These are phyloP conservation scores for Speoplatyrhinus poulsoni DNA, from an alignment of 2,113 vertebrate species.

Conservation along the genomic window DNA sequence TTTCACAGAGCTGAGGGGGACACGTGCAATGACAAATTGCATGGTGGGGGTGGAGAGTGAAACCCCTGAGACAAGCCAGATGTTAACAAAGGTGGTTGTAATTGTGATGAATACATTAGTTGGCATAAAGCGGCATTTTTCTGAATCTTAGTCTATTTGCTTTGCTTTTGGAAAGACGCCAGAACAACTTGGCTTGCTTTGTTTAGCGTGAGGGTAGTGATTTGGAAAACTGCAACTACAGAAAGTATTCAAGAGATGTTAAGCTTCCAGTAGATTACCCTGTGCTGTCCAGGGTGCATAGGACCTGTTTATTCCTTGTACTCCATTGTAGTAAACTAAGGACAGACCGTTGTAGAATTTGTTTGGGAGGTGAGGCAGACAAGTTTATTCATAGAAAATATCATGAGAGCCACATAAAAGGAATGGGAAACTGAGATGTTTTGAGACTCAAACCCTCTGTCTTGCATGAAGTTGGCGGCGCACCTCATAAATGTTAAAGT, in stretches of 20 bases:
- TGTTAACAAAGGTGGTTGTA: too few relatives aligned
- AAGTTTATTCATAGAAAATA: too few relatives aligned
- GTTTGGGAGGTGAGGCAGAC: constrained; percentile 11
- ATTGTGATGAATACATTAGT: not conserved
- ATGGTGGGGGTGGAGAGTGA: not conserved
- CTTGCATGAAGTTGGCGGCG: too few relatives aligned
- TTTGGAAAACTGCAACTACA: not conserved
- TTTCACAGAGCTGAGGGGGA: constrained; percentile 11
- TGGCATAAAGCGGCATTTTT: too few relatives aligned
- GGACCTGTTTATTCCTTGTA: not conserved
- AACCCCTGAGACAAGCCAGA: not conserved
- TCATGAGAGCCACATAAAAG: too few relatives aligned
- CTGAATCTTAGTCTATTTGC: too few relatives aligned
- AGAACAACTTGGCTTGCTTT: too few relatives aligned
- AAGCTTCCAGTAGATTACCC: not conserved
- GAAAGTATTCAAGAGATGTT: not conserved
- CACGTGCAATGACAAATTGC: not conserved
- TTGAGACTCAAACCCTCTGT: too few relatives aligned
- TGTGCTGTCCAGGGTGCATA: not conserved
- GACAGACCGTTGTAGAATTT: constrained; percentile 2
- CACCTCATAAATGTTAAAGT: constrained; percentile 9
- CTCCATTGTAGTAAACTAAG: not conserved
- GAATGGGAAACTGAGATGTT: too few relatives aligned
- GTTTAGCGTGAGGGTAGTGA: not conserved
- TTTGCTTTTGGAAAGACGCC: too few relatives aligned